Conservation (phyloP, 2,113 vertebrate genomes). For the Dendrocopos noguchii region DNA sequence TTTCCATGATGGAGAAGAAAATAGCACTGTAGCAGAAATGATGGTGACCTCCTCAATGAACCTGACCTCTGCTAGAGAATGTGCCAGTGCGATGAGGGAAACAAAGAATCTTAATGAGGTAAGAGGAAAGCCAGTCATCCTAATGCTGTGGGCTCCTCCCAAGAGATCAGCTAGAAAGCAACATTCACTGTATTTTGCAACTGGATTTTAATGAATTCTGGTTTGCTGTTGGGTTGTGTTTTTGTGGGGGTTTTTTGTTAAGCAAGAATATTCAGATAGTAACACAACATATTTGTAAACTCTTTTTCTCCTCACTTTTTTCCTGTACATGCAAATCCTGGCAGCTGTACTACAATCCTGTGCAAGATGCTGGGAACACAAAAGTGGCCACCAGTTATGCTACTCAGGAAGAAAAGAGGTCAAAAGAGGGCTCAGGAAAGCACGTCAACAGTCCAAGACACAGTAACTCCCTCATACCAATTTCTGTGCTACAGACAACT, state of each 20-base stretch:
- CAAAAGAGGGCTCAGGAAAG: background rate
- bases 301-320: background rate
- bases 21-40: slow-evolving; percentile 5
- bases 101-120: slow-evolving; percentile 45
- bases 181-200: background rate
- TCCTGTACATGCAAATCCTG: background rate
- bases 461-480: background rate
- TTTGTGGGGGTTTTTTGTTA: background rate
- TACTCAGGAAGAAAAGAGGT: background rate
- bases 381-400: background rate
- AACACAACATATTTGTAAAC: background rate
- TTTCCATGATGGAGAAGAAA: slow-evolving; percentile 40
- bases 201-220: background rate
- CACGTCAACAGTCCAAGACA: background rate
- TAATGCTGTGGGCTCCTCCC: background rate
- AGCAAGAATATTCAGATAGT: background rate
- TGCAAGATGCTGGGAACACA: background rate
- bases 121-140: background rate
- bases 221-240: background rate
- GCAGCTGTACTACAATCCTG: background rate
- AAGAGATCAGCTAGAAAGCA: background rate
- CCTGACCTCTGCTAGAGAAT: slow-evolving; percentile 32
- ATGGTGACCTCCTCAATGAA: background rate
- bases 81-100: slow-evolving; percentile 30
- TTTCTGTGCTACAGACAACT: background rate